Base-by-base conservation (phyloP, 2,113 vertebrate species). In the Erinaceus europaeus region DNA sequence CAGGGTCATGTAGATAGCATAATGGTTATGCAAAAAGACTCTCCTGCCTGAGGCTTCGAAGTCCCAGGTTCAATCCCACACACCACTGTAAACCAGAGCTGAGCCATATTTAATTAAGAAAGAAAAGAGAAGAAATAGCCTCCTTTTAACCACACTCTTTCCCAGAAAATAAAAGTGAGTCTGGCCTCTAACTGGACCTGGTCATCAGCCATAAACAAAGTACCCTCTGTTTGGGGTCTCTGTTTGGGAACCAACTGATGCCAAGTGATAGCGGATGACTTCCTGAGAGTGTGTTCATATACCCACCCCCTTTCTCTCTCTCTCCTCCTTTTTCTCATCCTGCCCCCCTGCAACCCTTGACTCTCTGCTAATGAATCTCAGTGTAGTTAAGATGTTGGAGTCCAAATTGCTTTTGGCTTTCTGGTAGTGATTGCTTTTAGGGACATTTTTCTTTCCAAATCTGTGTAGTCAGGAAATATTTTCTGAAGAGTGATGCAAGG, bases 391-490 rank as follows among this genome's bases (percentile, higher is more conserved):
- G 74, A 79, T 2, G 67, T 76, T 89, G 25, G 74, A 38, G 84
- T 85, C 9, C 7, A 59, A 83, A 90, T 85, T 91, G 48, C 55
- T 85, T 91, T 91, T 86, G 84, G 61, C 84, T 93, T 93, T 55
- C 84, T 88, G 67, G 61, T 67, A 88, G 72, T 80, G 29, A 86
- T 44, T 89, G 78, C 68, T 89, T 94, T 94, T 89, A 80, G 36
- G 75, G 61, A 83, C 11, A 62, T 86, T 91, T 92, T 78, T 89
- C 64, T 91, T 85, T 88, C 84, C 25, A 83, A 91, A 88, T 90
- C 75, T 68, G 27, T 90, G 38, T 69, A 84, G 48, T 82, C 59
- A 84, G 86, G 48, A 92, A 82, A 91, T 88, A 85, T 79, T 86
- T 93, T 94, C 86, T 72, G 77, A 90, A 77, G 20, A 81, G 44